phyloP scores from a whole-genome alignment of 2,888 invertebrate species.

The Rotaria socialis region DNA sequence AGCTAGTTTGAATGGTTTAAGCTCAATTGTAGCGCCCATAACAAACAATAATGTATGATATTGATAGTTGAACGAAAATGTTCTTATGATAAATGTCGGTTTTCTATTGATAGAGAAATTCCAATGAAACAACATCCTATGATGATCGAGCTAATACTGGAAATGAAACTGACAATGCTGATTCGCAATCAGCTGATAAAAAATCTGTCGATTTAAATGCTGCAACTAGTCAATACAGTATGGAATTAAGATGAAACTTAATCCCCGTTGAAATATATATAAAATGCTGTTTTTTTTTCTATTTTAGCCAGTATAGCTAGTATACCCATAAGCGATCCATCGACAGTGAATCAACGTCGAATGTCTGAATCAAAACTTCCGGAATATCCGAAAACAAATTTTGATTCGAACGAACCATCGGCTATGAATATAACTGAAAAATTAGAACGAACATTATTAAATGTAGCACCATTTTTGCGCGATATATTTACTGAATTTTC shows the following conservation, averaged over 20 bases:
- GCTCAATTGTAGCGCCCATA: neutral
- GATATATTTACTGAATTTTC: conserved; percentile 99
- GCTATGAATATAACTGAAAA: conserved; percentile 79
- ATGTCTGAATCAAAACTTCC: conserved; percentile 11
- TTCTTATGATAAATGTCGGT: neutral
- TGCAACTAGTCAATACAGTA: neutral
- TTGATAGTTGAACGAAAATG: neutral
- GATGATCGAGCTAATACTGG: neutral
- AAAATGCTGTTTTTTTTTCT: too few species aligned
- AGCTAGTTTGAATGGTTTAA: conserved; percentile 3
- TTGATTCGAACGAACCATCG: conserved; percentile 27
- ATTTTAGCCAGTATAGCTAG: conserved; percentile 3
- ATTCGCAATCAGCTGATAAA: neutral
- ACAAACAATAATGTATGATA: neutral
- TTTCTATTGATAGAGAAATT: neutral
- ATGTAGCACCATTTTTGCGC: conserved; percentile 88
- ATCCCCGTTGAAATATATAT: too few species aligned
- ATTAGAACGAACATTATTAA: conserved; percentile 88
- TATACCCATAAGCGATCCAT: neutral
- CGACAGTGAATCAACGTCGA: neutral
- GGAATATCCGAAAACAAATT: conserved; percentile 34
- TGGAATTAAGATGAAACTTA: too few species aligned
- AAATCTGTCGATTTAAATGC: neutral
- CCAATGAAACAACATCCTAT: neutral
- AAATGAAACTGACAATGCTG: neutral